Base-by-base conservation (phyloP, 1,140 invertebrate genomes). In the Eufriesea mexicana region DNA sequence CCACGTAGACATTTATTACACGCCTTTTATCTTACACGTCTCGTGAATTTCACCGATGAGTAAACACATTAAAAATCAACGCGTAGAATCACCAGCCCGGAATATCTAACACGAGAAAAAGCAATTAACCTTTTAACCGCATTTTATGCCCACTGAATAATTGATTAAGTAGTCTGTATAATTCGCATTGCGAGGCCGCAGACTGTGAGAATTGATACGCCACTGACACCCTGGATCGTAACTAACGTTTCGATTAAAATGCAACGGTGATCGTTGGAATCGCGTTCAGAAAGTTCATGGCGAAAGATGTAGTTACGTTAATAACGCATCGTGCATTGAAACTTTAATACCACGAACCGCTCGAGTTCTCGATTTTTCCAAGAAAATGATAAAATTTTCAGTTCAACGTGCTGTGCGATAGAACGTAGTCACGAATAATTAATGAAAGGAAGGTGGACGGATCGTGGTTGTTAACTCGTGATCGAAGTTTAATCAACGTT, bases 401-500 rank as follows among this genome's bases (percentile, higher is more conserved):
- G 25, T 18, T 7, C 2, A 55, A 20, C 18, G 12, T 10, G 9
- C 2, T 42, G 4, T 9, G 28, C 0, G 18, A 73, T 57, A n/a
- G 42, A n/a, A 9, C 42, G 6, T 49, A 28, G 9, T 1, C 5
- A 6, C 25, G 57, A 62, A 49, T 62, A 75, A 75, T 75, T 62
- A 62, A 23, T 49, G 23, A 59, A 62, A 62, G 5, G 25, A 49
- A 49, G n/a, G 16, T 16, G 5, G n/a, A 62, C 16, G 5, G 59
- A 7, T 4, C 55, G 14, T 35, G 45, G n/a, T 57, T 49, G 57
- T 25, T 49, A 12, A 45, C n/a, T 62, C 25, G 25, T 12, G 59
- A 76, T 76, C 7, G 47, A 76, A 64, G 35, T 76, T 76, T 76
- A 64, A 64, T 76, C 45, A 76, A 64, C 28, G 25, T 51, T 64